Evolutionary conservation across 2,797 vertebrate species (phyloP).

Genomic region (Urosaurus nigricauda): DNA sequence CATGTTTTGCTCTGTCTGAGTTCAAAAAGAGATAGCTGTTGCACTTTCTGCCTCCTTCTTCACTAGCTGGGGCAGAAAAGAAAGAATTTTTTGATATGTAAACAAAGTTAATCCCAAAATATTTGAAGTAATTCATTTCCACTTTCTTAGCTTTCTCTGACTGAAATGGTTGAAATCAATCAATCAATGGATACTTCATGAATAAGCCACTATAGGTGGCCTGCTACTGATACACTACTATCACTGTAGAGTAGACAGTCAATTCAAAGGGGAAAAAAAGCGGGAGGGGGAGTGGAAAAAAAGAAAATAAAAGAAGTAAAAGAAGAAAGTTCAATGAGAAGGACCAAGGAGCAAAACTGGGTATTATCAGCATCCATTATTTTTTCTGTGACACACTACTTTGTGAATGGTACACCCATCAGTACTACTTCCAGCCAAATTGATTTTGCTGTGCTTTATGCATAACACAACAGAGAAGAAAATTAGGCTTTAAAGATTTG

Average conservation of each 20-base stretch:
- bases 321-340: not conserved
- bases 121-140: not conserved
- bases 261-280: no score
- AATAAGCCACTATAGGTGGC: slow-evolving; percentile 21
- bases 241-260: not conserved
- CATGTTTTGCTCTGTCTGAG: not conserved
- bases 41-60: not conserved
- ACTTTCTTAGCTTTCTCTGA: not conserved
- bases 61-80: not conserved
- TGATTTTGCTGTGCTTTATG: not conserved
- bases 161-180: not conserved
- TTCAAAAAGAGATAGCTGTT: not conserved
- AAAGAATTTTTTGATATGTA: not conserved
- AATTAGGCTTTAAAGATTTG: slow-evolving; percentile 31
- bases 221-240: not conserved
- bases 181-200: not conserved
- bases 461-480: not conserved
- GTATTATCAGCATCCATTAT: not conserved
- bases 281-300: not conserved
- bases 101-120: not conserved
- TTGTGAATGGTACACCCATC: not conserved
- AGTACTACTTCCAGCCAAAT: not conserved
- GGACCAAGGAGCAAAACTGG: not conserved
- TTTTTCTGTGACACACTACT: not conserved
- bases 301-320: not conserved